Evolutionary conservation across 2,888 invertebrate genomes (phyloP).

Genomic region (Dolomedes plantarius): DNA sequence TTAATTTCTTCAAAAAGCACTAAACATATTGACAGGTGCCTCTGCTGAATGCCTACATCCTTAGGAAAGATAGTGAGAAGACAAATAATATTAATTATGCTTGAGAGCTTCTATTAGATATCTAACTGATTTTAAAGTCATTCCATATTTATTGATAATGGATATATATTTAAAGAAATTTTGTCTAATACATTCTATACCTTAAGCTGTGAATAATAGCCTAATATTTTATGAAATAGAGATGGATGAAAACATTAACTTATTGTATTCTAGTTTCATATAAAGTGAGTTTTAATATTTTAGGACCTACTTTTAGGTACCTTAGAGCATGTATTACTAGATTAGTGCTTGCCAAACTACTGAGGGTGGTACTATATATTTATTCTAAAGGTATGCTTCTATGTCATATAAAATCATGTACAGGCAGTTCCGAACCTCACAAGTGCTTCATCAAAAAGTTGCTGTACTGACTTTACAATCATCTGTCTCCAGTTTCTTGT

Average conservation of each 20-base stretch:
- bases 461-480: too few relatives aligned
- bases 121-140: not conserved
- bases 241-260: not conserved
- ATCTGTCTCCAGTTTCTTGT: too few relatives aligned
- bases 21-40: not conserved
- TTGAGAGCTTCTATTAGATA: not conserved
- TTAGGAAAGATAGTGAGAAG: not conserved
- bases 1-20: conserved; percentile 38
- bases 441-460: too few relatives aligned
- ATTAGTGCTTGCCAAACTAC: not conserved
- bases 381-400: too few relatives aligned
- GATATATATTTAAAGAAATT: not conserved
- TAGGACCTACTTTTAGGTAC: too few relatives aligned
- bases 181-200: not conserved
- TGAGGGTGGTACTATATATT: too few relatives aligned
- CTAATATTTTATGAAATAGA: conserved; percentile 2
- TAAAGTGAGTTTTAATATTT: not conserved
- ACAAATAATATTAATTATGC: not conserved
- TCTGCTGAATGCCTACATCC: not conserved
- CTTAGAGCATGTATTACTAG: not conserved
- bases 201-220: not conserved
- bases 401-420: too few relatives aligned
- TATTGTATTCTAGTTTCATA: not conserved
- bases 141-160: not conserved
- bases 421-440: too few relatives aligned